Evolutionary conservation across 2,797 vertebrate genomes (phyloP).

Genomic region (Gobionotothen gibberifrons): DNA sequence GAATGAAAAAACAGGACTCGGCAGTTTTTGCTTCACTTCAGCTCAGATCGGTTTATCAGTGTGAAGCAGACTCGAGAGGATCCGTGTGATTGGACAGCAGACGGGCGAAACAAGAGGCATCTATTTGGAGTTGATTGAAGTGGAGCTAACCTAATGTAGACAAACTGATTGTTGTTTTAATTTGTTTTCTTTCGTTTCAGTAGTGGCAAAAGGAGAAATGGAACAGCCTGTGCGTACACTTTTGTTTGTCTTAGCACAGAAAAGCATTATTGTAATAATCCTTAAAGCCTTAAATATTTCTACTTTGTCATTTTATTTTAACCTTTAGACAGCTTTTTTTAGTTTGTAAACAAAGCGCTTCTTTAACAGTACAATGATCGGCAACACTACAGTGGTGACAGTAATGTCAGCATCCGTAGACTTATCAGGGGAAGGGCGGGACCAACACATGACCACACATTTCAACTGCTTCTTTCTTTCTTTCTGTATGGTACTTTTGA

Average conservation of each 20-base stretch:
- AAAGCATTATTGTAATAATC: constrained; percentile 77
- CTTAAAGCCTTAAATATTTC: constrained; percentile 80
- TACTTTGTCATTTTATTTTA: constrained; percentile 67
- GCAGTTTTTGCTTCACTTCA: constrained; percentile 32
- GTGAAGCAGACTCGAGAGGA: constrained; percentile 36
- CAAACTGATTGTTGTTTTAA: constrained; percentile 72
- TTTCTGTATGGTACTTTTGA: constrained; percentile 45
- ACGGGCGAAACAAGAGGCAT: constrained; percentile 38
- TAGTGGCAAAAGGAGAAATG: constrained; percentile 60
- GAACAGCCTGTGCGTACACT: constrained; percentile 53
- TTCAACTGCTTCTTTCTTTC: constrained; percentile 42
- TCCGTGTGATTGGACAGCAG: constrained; percentile 33
- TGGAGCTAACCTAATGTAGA: constrained; percentile 79
- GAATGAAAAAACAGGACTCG: constrained; percentile 43
- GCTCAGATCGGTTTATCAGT: constrained; percentile 40
- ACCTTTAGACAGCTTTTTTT: constrained; percentile 72
- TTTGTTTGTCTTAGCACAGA: constrained; percentile 71
- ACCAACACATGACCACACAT: constrained; percentile 75
- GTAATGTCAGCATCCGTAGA: constrained; percentile 46
- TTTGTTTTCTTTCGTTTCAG: constrained; percentile 55
- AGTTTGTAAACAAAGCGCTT: constrained; percentile 71
- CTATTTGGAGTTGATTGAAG: constrained; percentile 63
- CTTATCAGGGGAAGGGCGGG: constrained; percentile 71
- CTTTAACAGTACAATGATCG: constrained; percentile 57
- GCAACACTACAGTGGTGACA: constrained; percentile 70